A percentile compares a stretch with the other conserved stretches of the same genome.
These are phyloP conservation scores for Lophura swinhoii DNA, from an alignment of 2,797 vertebrate genomes.

Conservation along the genomic window DNA sequence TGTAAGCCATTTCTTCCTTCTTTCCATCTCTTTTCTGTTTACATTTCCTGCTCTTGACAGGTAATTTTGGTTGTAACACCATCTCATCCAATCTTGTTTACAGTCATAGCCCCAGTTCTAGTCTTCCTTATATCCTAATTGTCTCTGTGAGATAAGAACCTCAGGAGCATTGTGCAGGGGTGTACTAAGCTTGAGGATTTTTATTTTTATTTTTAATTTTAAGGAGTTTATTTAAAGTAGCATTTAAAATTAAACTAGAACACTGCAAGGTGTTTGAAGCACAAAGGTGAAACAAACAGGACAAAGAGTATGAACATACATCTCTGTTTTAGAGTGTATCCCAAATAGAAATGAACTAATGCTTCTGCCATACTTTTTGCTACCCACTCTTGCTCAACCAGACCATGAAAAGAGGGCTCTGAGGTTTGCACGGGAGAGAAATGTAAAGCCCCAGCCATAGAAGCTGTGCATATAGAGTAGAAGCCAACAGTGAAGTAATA, in stretches of 20 bases:
- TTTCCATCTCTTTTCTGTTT: background rate
- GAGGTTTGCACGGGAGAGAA: background rate
- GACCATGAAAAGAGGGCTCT: background rate
- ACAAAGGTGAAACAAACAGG: background rate
- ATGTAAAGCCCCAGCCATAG: background rate
- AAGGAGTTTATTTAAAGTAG: background rate
- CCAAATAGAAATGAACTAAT: background rate
- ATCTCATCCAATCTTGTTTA: background rate
- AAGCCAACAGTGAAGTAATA: background rate
- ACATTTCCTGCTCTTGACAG: background rate
- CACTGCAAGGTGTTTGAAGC: background rate
- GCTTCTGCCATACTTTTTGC: background rate
- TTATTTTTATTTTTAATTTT: too few species aligned
- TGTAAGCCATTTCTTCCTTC: background rate
- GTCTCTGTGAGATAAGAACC: background rate
- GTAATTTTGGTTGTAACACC: background rate
- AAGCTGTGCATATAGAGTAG: background rate
- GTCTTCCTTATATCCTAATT: background rate
- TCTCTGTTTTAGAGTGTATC: background rate
- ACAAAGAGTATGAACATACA: background rate
- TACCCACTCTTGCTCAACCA: background rate
- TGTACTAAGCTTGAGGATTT: background rate
- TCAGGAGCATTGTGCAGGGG: accelerated
- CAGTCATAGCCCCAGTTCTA: background rate
- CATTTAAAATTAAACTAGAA: background rate